Evolutionary conservation across 2,888 invertebrate genomes (phyloP).

Genomic region (Acronicta psi): DNA sequence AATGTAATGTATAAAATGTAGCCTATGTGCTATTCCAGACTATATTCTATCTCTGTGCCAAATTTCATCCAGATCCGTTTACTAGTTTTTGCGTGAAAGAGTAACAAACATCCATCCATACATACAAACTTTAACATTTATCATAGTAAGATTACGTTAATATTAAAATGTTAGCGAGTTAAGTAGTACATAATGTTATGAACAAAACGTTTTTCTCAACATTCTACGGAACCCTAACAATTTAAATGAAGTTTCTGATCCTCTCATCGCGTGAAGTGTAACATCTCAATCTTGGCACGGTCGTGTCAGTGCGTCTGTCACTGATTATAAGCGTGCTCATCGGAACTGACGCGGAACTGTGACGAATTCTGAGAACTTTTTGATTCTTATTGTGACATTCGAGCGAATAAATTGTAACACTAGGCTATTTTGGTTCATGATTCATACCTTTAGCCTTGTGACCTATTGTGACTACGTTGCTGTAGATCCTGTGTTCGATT

Average conservation of each 20-base stretch:
- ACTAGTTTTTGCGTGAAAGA: no score
- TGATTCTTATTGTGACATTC: slow-evolving; percentile 13
- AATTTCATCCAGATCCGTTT: no score
- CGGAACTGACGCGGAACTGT: slow-evolving; percentile 31
- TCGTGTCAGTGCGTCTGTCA: slow-evolving; percentile 49
- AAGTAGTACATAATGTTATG: no score
- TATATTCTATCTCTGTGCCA: no score
- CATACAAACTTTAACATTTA: no score
- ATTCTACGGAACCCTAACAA: slow-evolving; percentile 18
- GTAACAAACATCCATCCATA: no score
- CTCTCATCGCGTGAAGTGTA: slow-evolving; percentile 50
- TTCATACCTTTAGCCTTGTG: no score
- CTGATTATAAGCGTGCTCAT: slow-evolving; percentile 46
- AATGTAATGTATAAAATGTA: no score
- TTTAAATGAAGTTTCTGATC: slow-evolving; percentile 19
- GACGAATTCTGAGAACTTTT: slow-evolving; percentile 35
- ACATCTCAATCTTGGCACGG: slow-evolving; percentile 41
- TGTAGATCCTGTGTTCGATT: no score
- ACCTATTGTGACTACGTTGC: no score
- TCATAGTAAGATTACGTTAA: slow-evolving; percentile 7
- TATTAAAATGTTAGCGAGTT: slow-evolving; percentile 2
- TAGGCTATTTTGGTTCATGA: no score
- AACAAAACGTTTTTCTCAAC: neutral
- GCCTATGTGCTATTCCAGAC: no score
- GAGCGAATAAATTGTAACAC: slow-evolving; percentile 3